These are phyloP conservation scores for Girardinus metallicus DNA, from an alignment of 2,797 vertebrate species.

Conservation along the genomic window DNA sequence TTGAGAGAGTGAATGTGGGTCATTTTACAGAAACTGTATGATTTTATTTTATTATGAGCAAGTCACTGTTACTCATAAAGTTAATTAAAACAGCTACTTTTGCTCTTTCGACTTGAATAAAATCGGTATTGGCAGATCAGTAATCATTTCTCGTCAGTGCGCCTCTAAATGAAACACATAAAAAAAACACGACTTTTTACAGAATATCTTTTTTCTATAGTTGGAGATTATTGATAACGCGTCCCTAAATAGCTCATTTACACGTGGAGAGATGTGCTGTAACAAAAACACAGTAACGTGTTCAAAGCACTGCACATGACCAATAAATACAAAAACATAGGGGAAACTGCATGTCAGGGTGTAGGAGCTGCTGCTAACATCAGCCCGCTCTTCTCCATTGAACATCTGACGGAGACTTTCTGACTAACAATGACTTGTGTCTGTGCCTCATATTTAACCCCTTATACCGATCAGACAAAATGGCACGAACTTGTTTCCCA, in stretches of 20 bases:
- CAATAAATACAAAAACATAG: background rate
- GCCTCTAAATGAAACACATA: background rate
- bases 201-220: background rate
- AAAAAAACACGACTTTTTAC: background rate
- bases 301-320: background rate
- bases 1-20: background rate
- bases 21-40: background rate
- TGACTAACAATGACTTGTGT: background rate
- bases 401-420: slow-evolving; percentile 12
- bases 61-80: background rate
- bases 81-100: background rate
- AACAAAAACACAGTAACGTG: background rate
- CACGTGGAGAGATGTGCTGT: background rate
- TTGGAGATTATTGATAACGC: background rate
- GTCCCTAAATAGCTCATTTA: background rate
- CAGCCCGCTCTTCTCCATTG: background rate
- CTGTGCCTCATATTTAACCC: background rate
- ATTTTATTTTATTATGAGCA: background rate
- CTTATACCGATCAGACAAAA: background rate
- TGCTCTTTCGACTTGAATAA: background rate
- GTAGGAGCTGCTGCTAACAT: background rate
- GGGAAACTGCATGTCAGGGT: background rate
- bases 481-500: background rate
- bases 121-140: background rate
- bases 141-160: background rate